Conservation (phyloP, 92 coral and sea anemone species). For the Zoanthus sansibaricus region DNA sequence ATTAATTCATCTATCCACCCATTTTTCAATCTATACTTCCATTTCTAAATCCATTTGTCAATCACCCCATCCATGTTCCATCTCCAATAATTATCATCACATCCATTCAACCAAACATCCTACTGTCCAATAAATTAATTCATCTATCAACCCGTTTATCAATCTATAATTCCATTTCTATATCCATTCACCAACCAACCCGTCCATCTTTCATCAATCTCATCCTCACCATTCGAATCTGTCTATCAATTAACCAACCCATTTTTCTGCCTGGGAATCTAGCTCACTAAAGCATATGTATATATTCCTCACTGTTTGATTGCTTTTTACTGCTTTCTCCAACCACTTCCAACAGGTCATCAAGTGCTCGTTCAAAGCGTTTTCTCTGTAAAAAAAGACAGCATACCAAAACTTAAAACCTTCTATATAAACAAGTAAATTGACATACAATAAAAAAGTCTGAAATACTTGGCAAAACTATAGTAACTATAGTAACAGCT, state of each 20-base stretch:
- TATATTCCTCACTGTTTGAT: background rate
- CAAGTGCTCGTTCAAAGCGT: conserved; percentile 6
- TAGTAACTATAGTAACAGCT: too few relatives aligned
- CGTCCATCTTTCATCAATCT: too few relatives aligned
- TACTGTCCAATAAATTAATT: background rate
- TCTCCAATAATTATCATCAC: background rate
- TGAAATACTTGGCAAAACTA: background rate
- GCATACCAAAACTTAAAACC: background rate
- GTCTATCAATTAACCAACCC: background rate
- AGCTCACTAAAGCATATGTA: background rate
- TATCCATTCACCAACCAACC: background rate
- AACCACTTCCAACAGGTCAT: background rate
- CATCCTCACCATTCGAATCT: too few relatives aligned
- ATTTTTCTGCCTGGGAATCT: background rate
- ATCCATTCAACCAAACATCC: too few relatives aligned
- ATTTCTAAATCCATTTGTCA: background rate
- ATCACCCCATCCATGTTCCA: background rate
- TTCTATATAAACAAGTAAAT: background rate
- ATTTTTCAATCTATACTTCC: background rate
- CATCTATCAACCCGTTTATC: background rate
- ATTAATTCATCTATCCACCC: background rate
- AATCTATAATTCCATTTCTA: background rate
- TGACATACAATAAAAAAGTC: background rate
- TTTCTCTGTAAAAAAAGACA: background rate
- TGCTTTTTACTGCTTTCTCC: background rate